These are phyloP conservation scores for Aplocera efformata DNA, from an alignment of 2,888 invertebrate genomes.

Conservation along the genomic window DNA sequence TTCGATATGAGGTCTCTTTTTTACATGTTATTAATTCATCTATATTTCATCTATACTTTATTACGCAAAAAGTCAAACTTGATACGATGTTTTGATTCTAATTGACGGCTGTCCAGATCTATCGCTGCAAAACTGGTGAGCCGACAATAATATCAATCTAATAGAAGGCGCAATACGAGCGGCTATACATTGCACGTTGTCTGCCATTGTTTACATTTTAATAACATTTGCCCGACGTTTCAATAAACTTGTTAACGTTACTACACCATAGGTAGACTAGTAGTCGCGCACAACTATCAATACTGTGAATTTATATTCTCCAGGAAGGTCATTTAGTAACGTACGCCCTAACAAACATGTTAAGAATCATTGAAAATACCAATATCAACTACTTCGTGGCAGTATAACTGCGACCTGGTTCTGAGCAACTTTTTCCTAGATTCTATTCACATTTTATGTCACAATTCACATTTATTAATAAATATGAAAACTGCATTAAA, in stretches of 20 bases:
- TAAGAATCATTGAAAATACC: too few relatives aligned
- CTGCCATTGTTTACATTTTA: conserved; percentile 17
- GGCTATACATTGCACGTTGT: conserved; percentile 9
- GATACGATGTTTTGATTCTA: conserved; percentile 12
- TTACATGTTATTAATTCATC: too few relatives aligned
- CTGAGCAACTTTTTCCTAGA: too few relatives aligned
- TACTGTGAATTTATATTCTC: background rate
- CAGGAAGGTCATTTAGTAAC: conserved; percentile 3
- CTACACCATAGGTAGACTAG: background rate
- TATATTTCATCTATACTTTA: too few relatives aligned
- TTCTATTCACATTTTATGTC: too few relatives aligned
- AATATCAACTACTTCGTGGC: too few relatives aligned
- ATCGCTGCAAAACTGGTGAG: conserved; percentile 3
- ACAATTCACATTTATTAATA: too few relatives aligned
- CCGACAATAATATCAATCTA: conserved; percentile 13
- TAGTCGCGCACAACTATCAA: background rate
- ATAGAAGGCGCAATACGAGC: conserved; percentile 19
- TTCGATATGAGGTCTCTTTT: too few relatives aligned
- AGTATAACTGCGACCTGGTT: too few relatives aligned
- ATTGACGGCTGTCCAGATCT: conserved; percentile 16
- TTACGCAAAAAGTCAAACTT: conserved; percentile 3
- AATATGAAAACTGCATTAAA: too few relatives aligned
- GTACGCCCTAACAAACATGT: too few relatives aligned
- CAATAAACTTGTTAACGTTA: conserved; percentile 18
- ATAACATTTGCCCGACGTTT: conserved; percentile 14